Percentiles rank a stretch among this genome's conserved stretches.
These are phyloP conservation scores for Zophobas atratus DNA, from an alignment of 1,140 invertebrate species.

Conservation along the genomic window DNA sequence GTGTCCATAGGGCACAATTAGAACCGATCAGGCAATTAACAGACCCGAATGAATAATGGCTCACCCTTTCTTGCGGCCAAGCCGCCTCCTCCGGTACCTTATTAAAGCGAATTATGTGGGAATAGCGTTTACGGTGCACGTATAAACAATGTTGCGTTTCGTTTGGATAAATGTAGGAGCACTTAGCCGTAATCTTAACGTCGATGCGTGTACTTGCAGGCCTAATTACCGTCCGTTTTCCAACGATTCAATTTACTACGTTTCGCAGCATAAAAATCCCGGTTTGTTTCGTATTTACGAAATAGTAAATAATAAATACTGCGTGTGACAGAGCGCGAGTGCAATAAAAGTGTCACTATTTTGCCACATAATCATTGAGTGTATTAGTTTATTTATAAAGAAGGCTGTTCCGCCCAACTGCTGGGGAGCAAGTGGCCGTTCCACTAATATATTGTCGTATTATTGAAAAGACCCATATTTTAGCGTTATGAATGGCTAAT, in stretches of 20 bases:
- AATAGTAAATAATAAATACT: constrained; percentile 1
- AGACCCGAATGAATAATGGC: constrained; percentile 52
- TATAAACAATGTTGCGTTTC: constrained; percentile 19
- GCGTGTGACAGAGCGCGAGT: constrained; percentile 19
- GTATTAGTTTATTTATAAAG: constrained; percentile 35
- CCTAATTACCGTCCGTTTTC: background rate
- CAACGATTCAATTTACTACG: constrained; percentile 13
- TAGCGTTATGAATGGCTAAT: constrained; percentile 40
- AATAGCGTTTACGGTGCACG: background rate
- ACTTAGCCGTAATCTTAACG: constrained; percentile 31
- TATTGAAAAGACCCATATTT: constrained; percentile 39
- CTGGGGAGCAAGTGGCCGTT: constrained; percentile 30
- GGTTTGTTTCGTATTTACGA: constrained; percentile 4
- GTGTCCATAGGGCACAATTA: constrained; percentile 53
- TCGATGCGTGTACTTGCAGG: background rate
- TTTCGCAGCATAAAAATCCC: background rate
- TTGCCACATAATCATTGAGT: constrained; percentile 47
- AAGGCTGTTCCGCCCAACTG: constrained; percentile 31
- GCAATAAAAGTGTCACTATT: constrained; percentile 46
- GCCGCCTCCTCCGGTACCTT: constrained; percentile 18
- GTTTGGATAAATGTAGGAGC: constrained; percentile 8
- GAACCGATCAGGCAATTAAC: constrained; percentile 53
- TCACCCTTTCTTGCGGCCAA: constrained; percentile 39
- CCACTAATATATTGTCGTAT: constrained; percentile 36
- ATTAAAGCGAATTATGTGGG: constrained; percentile 23